phyloP scores from a whole-genome alignment of 1,140 invertebrate species.

The Drosophila melanogaster region DNA sequence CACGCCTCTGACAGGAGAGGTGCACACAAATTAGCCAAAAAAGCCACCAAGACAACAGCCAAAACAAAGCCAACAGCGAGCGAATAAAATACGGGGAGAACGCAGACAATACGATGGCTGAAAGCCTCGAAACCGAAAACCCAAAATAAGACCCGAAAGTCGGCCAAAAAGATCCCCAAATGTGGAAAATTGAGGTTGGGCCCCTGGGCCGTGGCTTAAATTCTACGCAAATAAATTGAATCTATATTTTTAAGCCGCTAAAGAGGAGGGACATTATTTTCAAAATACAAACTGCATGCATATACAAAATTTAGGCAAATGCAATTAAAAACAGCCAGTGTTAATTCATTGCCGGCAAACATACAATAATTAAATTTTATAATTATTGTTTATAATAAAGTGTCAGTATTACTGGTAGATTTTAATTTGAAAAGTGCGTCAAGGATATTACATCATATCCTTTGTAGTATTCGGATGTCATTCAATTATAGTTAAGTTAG shows the following conservation, averaged over 20 bases:
- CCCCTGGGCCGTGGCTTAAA: slow-evolving; percentile 21
- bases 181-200: slow-evolving; percentile 58
- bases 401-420: neutral
- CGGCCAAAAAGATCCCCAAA: slow-evolving; percentile 54
- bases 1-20: slow-evolving; percentile 73
- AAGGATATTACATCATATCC: too few species aligned
- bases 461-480: neutral
- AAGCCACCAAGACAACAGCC: slow-evolving; percentile 30
- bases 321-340: too few species aligned
- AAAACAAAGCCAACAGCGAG: slow-evolving; percentile 24
- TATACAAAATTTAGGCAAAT: too few species aligned
- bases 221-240: neutral
- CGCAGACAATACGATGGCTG: slow-evolving; percentile 22
- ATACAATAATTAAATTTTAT: neutral
- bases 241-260: neutral
- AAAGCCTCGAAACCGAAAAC: slow-evolving; percentile 25
- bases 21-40: slow-evolving; percentile 72
- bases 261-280: too few species aligned
- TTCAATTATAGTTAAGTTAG: neutral
- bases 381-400: neutral
- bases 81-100: slow-evolving; percentile 17
- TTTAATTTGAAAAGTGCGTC: neutral
- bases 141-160: slow-evolving; percentile 39
- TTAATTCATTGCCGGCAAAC: too few species aligned
- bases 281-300: too few species aligned